phyloP scores from a whole-genome alignment of 2,888 invertebrate genomes.

The Meghimatium bilineatum region DNA sequence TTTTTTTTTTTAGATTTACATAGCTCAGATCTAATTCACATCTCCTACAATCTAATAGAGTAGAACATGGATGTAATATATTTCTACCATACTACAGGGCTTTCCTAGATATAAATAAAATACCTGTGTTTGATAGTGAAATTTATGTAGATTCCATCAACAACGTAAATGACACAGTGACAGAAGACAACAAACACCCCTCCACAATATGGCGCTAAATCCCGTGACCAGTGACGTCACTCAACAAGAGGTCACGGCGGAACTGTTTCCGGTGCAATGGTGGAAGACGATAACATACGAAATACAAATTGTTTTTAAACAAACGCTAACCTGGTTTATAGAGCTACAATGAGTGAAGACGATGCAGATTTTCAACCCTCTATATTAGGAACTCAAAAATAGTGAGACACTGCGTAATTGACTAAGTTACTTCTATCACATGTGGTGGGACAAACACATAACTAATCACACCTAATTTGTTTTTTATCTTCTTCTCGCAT shows the following conservation, averaged over 20 bases:
- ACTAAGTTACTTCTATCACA: no score
- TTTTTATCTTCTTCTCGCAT: no score
- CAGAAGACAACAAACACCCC: constrained; percentile 51
- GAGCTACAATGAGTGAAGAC: constrained; percentile 30
- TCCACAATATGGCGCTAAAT: constrained; percentile 60
- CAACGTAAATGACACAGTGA: neutral
- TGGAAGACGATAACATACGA: no score
- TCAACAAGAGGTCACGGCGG: constrained; percentile 34
- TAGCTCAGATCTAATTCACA: no score
- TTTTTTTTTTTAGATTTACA: no score
- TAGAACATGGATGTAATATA: neutral
- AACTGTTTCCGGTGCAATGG: neutral
- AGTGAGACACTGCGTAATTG: constrained; percentile 67
- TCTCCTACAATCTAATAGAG: no score
- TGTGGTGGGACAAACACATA: no score
- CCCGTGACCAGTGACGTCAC: constrained; percentile 63
- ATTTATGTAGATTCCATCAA: constrained; percentile 2
- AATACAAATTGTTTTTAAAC: neutral
- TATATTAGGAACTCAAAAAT: constrained; percentile 72
- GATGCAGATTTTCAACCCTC: constrained; percentile 69
- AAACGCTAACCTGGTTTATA: neutral
- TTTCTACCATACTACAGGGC: neutral
- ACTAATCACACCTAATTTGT: no score
- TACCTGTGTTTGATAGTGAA: neutral
- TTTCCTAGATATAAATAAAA: neutral